Conservation (phyloP, 2,113 vertebrate genomes). For the Alces alces region DNA sequence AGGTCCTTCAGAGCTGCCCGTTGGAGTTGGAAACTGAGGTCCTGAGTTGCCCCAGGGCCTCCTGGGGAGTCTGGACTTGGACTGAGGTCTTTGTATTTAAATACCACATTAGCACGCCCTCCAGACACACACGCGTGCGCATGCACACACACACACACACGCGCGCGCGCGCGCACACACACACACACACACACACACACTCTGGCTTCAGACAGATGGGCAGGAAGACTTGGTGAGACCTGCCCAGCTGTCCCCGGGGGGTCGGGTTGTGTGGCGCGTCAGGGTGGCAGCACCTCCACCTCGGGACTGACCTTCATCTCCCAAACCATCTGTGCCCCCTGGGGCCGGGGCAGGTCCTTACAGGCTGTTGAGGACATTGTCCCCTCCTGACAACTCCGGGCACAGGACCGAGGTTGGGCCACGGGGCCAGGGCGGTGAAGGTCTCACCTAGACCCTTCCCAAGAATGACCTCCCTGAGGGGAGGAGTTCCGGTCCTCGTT, state of each 20-base stretch:
- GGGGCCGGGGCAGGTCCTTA: not conserved
- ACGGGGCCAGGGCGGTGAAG: not conserved
- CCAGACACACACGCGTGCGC: rapidly evolving
- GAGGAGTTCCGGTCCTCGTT: not conserved
- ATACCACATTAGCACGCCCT: not conserved
- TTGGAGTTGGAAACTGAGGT: not conserved
- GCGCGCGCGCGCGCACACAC: rapidly evolving
- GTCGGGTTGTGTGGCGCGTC: rapidly evolving
- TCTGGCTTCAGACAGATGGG: rapidly evolving
- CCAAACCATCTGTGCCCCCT: not conserved
- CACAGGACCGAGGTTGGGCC: not conserved
- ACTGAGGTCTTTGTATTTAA: not conserved
- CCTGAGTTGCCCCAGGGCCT: not conserved
- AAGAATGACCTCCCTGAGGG: rapidly evolving
- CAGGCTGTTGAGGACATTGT: not conserved
- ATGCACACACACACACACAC: rapidly evolving
- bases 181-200: too few relatives aligned
- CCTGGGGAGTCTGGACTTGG: not conserved
- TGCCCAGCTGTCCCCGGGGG: too few relatives aligned
- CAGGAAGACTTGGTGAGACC: not conserved
- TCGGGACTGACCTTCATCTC: not conserved
- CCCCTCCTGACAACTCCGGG: not conserved
- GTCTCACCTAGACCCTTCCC: not conserved
- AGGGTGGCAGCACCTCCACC: not conserved
- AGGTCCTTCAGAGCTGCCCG: not conserved